A percentile compares a stretch with the other conserved stretches of the same genome.
These are phyloP conservation scores for Macrosiphum euphorbiae DNA, from an alignment of 2,888 invertebrate species.

Conservation along the genomic window DNA sequence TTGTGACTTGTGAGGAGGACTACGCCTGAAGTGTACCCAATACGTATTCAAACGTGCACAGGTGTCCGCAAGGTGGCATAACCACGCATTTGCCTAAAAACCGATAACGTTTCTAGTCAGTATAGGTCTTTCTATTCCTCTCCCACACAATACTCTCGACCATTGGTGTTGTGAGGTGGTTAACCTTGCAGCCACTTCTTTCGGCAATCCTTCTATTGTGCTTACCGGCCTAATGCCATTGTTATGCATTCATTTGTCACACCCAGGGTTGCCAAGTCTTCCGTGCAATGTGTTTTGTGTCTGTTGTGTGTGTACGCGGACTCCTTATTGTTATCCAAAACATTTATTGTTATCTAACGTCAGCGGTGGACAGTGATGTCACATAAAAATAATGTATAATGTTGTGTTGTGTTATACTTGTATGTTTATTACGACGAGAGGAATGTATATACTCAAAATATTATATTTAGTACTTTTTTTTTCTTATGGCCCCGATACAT, in stretches of 20 bases:
- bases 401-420: not conserved
- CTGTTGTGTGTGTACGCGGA: not conserved
- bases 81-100: not conserved
- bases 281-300: conserved; percentile 1
- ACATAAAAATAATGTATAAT: conserved; percentile 21
- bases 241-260: conserved; percentile 64
- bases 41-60: not conserved
- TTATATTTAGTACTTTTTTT: not conserved
- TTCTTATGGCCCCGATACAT: not conserved
- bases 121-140: not conserved
- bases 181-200: conserved; percentile 65
- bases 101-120: not conserved
- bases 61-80: not conserved
- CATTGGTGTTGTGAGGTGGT: conserved; percentile 57
- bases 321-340: conserved; percentile 31
- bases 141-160: not conserved
- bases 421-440: not conserved
- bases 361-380: not conserved
- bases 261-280: conserved; percentile 64
- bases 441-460: not conserved
- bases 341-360: conserved; percentile 33
- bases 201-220: conserved; percentile 61
- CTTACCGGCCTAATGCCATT: conserved; percentile 57
- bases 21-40: not conserved
- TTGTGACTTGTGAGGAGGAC: not conserved